Evolutionary conservation across 2,113 vertebrate genomes (phyloP).

Genomic region (Myrmophylax atrothorax): DNA sequence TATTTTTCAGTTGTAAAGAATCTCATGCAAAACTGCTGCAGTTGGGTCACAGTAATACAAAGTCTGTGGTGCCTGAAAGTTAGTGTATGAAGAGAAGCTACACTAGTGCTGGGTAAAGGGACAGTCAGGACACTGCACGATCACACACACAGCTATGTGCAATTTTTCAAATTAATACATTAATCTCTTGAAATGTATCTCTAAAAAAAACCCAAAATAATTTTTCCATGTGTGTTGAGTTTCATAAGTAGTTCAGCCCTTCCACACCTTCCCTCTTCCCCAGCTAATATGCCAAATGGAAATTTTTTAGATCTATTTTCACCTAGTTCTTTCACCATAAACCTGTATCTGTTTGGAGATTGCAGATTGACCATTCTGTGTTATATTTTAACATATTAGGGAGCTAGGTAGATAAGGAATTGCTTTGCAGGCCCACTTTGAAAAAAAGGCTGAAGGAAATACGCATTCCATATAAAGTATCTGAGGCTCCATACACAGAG

Average conservation of each 20-base stretch:
- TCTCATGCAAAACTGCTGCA: not conserved
- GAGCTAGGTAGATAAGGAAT: not conserved
- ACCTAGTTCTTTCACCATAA: not conserved
- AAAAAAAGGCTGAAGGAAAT: not conserved
- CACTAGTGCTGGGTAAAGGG: not conserved
- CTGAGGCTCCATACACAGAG: not conserved
- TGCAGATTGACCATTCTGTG: not conserved
- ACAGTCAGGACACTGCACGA: not conserved
- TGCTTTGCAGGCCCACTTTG: not conserved
- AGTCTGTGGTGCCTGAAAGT: not conserved
- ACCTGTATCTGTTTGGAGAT: not conserved
- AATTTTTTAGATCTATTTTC: not conserved
- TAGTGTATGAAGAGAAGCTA: not conserved
- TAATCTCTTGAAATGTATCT: not conserved
- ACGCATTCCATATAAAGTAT: not conserved
- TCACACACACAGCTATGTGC: rapidly evolving
- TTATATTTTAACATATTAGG: not conserved
- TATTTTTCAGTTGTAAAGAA: not conserved
- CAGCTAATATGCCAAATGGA: not conserved
- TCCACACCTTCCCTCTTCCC: not conserved
- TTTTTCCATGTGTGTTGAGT: not conserved
- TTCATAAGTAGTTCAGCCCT: not conserved
- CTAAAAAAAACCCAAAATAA: not conserved
- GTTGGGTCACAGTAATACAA: not conserved
- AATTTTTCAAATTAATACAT: not conserved